Evolutionary conservation across 1,140 invertebrate genomes (phyloP).

Genomic region (Lamellibrachia luymesi): DNA sequence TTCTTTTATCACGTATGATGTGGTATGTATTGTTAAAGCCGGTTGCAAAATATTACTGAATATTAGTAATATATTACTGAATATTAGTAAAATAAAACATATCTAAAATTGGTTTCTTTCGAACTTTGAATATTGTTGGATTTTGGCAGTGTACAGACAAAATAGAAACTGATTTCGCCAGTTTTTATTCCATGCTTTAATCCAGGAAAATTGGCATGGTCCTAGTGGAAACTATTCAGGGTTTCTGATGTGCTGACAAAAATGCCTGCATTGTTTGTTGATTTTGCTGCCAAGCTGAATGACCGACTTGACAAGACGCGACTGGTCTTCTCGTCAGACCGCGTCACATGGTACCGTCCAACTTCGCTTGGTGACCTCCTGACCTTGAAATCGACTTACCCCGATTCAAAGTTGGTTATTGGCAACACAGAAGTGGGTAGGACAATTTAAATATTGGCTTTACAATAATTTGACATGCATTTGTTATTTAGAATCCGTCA

Average conservation of each 20-base stretch:
- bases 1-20: too few species aligned
- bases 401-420: conserved; percentile 81
- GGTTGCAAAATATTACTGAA: background rate
- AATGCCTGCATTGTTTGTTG: background rate
- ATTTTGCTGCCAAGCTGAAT: conserved; percentile 55
- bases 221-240: background rate
- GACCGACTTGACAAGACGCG: conserved; percentile 65
- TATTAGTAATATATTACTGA: too few species aligned
- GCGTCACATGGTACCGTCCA: conserved; percentile 80
- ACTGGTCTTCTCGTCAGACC: conserved; percentile 69
- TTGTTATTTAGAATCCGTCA: background rate
- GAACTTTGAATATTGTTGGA: too few species aligned
- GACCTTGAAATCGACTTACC: conserved; percentile 71
- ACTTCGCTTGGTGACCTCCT: conserved; percentile 70
- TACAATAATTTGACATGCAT: background rate
- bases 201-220: background rate
- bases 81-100: too few species aligned
- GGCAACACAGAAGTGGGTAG: conserved; percentile 91
- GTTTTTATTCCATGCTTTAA: background rate
- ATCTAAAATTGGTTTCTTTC: too few species aligned
- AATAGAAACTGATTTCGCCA: background rate
- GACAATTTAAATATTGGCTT: background rate
- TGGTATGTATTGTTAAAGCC: background rate
- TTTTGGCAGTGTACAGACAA: too few species aligned
- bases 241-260: background rate